Evolutionary conservation across 2,113 vertebrate genomes (phyloP).

Genomic region (Aplodontia rufa): DNA sequence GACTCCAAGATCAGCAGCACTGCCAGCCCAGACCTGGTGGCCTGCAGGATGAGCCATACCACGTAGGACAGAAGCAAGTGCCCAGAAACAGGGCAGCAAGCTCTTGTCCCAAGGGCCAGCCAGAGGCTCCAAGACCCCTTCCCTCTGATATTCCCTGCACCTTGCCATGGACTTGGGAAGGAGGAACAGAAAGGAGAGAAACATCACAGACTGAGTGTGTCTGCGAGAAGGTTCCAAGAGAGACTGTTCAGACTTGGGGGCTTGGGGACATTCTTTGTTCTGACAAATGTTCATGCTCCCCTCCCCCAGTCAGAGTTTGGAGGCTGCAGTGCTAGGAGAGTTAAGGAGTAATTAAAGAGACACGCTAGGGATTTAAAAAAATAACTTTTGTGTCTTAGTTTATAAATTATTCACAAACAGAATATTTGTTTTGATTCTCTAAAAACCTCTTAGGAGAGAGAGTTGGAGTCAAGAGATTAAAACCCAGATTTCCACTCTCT

Average conservation of each 20-base stretch:
- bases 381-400: neutral
- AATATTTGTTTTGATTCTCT: conserved; percentile 20
- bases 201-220: neutral
- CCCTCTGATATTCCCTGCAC: neutral
- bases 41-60: neutral
- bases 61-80: neutral
- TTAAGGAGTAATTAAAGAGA: neutral
- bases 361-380: neutral
- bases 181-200: neutral
- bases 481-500: neutral
- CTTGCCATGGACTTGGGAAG: no score
- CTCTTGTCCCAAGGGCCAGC: neutral
- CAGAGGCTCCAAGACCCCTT: neutral
- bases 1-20: neutral
- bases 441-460: neutral
- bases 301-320: neutral
- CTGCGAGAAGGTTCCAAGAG: neutral
- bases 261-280: neutral
- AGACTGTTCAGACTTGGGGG: neutral
- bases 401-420: neutral
- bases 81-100: neutral
- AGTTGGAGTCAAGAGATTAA: neutral
- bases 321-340: neutral
- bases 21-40: neutral
- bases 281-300: neutral